Percentiles rank a stretch among this genome's conserved stretches.
Evolutionary conservation across 2,888 invertebrate species (phyloP).

Genomic region (Geophilus truncorum): DNA sequence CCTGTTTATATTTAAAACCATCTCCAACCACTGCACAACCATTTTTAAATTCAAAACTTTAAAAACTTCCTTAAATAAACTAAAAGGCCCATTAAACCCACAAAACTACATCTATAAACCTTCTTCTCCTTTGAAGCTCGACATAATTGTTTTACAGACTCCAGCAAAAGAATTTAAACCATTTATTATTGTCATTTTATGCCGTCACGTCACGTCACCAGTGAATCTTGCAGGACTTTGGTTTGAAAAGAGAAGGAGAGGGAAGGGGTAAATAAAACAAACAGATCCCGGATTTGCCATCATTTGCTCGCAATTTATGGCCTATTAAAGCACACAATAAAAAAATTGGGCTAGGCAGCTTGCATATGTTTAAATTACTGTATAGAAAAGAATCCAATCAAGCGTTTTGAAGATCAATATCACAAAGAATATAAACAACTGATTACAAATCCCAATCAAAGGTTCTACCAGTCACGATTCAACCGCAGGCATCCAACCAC

Average conservation of each 20-base stretch:
- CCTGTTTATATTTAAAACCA: background rate
- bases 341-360: background rate
- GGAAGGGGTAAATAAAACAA: background rate
- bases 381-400: constrained; percentile 9
- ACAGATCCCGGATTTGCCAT: constrained; percentile 24
- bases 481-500: background rate
- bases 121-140: background rate
- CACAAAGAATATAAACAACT: constrained; percentile 25
- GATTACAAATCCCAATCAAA: constrained; percentile 22
- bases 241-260: background rate
- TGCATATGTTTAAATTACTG: constrained; percentile 22
- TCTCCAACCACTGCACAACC: too few relatives aligned
- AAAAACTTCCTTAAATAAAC: background rate
- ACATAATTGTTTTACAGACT: background rate
- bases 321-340: background rate
- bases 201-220: background rate
- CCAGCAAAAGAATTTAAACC: background rate
- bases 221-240: background rate
- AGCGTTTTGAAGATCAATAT: background rate
- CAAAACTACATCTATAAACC: background rate
- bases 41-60: background rate
- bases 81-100: background rate
- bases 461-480: constrained; percentile 15
- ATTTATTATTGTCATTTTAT: background rate
- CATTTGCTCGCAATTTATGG: background rate